Evolutionary conservation across 2,888 invertebrate species (phyloP).

Genomic region (Melipona beecheii): DNA sequence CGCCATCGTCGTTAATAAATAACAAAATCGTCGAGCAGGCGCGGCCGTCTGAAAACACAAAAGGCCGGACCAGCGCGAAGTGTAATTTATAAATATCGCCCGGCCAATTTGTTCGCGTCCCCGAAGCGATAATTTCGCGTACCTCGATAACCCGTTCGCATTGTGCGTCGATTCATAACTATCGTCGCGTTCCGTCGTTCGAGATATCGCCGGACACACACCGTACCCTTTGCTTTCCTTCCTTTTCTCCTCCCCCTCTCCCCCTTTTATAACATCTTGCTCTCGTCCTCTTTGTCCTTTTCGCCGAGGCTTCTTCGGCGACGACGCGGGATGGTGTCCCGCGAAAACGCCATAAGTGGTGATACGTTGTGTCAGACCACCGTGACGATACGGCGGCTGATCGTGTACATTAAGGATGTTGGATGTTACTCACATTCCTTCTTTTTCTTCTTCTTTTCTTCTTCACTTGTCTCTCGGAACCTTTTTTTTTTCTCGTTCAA

Average conservation of each 20-base stretch:
- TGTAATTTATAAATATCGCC: conserved; percentile 57
- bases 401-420: too few relatives aligned
- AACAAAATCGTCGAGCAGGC: conserved; percentile 54
- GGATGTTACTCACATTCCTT: not conserved
- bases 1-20: conserved; percentile 51
- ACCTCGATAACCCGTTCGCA: conserved; percentile 46
- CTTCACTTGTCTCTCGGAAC: not conserved
- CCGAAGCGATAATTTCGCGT: conserved; percentile 51
- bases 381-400: not conserved
- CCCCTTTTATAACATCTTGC: not conserved
- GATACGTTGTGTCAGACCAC: conserved; percentile 10
- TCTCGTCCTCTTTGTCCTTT: not conserved
- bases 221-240: not conserved
- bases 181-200: conserved; percentile 42
- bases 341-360: conserved; percentile 12
- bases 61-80: conserved; percentile 41
- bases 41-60: conserved; percentile 46
- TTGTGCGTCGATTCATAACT: conserved; percentile 54
- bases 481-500: not conserved
- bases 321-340: not conserved
- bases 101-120: conserved; percentile 54
- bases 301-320: not conserved
- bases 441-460: not conserved
- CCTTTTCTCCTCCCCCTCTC: not conserved
- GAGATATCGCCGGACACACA: conserved; percentile 33